Conservation (phyloP, 1,140 invertebrate genomes). For the Drosophila lowei region DNA sequence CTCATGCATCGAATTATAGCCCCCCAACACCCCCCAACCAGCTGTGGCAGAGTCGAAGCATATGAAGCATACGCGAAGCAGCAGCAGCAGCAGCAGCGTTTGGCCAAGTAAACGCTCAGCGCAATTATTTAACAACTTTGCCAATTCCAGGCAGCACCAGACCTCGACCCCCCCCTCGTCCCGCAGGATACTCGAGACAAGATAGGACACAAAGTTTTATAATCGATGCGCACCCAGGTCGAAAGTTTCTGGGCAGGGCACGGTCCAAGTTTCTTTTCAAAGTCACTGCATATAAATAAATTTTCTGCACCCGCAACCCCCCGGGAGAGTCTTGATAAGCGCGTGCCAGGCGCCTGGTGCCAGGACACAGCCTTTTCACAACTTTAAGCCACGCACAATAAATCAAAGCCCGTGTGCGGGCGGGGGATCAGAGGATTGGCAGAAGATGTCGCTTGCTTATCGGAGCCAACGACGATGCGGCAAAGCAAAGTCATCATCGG, state of each 20-base stretch:
- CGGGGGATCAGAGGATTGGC: slow-evolving; percentile 1
- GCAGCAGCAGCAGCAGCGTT: slow-evolving; percentile 4
- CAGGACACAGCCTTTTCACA: slow-evolving; percentile 61
- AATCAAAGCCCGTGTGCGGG: slow-evolving; percentile 62
- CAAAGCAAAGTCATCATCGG: slow-evolving; percentile 62
- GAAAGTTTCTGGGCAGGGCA: slow-evolving; percentile 57
- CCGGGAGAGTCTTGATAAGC: slow-evolving; percentile 50
- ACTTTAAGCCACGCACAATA: slow-evolving; percentile 71
- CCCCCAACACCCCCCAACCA: background rate
- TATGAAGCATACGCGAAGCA: slow-evolving; percentile 65
- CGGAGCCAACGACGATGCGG: slow-evolving; percentile 50
- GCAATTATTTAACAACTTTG: slow-evolving; percentile 81
- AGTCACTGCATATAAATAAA: slow-evolving; percentile 81
- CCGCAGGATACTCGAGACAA: slow-evolving; percentile 43
- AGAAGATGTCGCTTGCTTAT: slow-evolving; percentile 57
- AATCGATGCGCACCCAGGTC: slow-evolving; percentile 77
- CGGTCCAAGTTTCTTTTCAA: slow-evolving; percentile 77
- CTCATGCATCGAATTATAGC: slow-evolving; percentile 35
- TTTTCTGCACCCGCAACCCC: slow-evolving; percentile 23
- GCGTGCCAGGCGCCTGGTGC: slow-evolving; percentile 50
- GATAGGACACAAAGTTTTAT: slow-evolving; percentile 78
- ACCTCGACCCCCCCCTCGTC: background rate
- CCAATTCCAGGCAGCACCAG: slow-evolving; percentile 47
- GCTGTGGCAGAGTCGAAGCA: slow-evolving; percentile 22
- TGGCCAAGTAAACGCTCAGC: slow-evolving; percentile 63